Conservation (phyloP, 2,113 vertebrate species). For the Polypterus senegalus region DNA sequence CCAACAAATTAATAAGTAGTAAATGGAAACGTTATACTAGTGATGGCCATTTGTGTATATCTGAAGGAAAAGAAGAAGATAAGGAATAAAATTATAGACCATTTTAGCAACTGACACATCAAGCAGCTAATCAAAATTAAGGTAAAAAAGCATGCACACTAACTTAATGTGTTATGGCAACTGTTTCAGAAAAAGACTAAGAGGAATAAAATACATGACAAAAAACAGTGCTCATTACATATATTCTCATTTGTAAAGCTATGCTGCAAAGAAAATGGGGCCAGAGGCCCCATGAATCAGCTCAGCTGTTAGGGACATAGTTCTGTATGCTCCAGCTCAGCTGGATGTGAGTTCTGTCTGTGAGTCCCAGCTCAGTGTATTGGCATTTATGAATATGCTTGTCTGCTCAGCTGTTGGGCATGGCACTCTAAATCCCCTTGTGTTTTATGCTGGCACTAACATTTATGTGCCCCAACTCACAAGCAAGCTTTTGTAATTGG, state of each 20-base stretch:
- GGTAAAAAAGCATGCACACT: too few species aligned
- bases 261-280: not conserved
- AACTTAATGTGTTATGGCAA: too few species aligned
- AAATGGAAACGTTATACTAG: too few species aligned
- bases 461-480: not conserved
- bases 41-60: too few species aligned
- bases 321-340: constrained; percentile 4
- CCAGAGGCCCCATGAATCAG: not conserved
- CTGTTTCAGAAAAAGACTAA: too few species aligned
- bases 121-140: too few species aligned
- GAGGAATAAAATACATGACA: too few species aligned
- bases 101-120: too few species aligned
- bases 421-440: not conserved
- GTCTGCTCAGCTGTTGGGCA: not conserved
- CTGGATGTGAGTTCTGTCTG: not conserved
- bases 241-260: not conserved
- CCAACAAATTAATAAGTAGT: too few species aligned
- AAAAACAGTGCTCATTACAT: too few species aligned
- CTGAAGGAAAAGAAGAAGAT: too few species aligned
- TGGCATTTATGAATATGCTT: not conserved
- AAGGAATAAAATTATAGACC: too few species aligned
- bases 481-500: not conserved
- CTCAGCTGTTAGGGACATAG: constrained; percentile 1
- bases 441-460: constrained; percentile 3
- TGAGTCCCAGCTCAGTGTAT: not conserved